Percentiles rank a stretch among this genome's conserved stretches.
Conservation (phyloP, 2,888 invertebrate genomes). For the Agrochola lychnidis region DNA sequence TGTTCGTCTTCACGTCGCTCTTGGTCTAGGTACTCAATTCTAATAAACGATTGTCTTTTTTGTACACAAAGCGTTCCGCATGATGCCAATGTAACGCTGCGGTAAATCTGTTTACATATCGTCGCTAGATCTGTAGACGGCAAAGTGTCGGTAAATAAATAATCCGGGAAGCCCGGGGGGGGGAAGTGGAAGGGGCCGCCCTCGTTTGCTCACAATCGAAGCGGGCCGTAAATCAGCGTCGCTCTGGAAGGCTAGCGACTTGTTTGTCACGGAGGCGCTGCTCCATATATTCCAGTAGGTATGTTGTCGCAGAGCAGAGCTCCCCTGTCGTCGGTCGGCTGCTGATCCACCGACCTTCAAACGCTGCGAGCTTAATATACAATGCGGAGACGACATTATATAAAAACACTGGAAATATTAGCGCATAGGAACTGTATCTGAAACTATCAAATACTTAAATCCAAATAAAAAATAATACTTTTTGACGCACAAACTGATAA, state of each 20-base stretch:
- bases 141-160: slow-evolving; percentile 42
- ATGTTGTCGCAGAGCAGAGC: neutral
- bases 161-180: slow-evolving; percentile 5
- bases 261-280: slow-evolving; percentile 38
- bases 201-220: slow-evolving; percentile 19
- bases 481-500: neutral
- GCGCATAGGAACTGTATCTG: neutral
- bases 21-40: neutral
- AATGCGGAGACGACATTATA: neutral
- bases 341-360: neutral
- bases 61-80: neutral
- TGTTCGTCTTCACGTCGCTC: neutral
- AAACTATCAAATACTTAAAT: neutral
- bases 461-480: neutral
- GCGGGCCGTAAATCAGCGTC: slow-evolving; percentile 37
- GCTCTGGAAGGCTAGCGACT: slow-evolving; percentile 19
- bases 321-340: neutral
- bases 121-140: slow-evolving; percentile 9
- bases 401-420: neutral
- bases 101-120: slow-evolving; percentile 25
- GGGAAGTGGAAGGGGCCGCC: slow-evolving; percentile 2
- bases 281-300: slow-evolving; percentile 25
- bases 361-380: too few species aligned
- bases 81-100: slow-evolving; percentile 22
- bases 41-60: neutral